phyloP scores from a whole-genome alignment of 2,888 invertebrate species.

The Dorcus parallelipipedus region DNA sequence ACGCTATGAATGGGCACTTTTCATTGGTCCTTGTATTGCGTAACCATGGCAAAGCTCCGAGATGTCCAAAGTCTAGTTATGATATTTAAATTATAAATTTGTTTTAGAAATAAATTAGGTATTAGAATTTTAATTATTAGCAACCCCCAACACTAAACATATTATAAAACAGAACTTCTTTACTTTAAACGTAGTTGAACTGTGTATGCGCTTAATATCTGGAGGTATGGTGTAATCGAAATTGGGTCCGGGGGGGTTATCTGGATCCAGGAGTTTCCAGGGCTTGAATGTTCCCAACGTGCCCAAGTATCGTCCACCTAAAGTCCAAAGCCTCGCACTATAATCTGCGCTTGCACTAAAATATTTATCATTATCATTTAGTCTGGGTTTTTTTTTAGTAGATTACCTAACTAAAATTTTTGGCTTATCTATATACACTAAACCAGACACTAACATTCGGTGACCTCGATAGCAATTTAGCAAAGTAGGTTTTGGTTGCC shows the following conservation, averaged over 20 bases:
- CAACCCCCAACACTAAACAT: neutral
- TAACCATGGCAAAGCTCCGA: no score
- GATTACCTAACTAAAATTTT: constrained; percentile 65
- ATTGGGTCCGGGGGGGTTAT: constrained; percentile 47
- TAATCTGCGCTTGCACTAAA: constrained; percentile 49
- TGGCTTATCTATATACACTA: constrained; percentile 64
- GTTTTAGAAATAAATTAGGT: no score
- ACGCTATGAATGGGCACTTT: no score
- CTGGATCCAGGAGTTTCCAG: constrained; percentile 54
- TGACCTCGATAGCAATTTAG: constrained; percentile 72
- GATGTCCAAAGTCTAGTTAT: no score
- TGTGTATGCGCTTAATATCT: constrained; percentile 70
- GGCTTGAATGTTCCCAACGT: constrained; percentile 70
- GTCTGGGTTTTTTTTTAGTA: neutral
- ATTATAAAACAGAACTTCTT: constrained; percentile 9
- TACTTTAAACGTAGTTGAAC: constrained; percentile 75
- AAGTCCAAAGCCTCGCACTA: constrained; percentile 72
- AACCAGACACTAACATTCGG: constrained; percentile 61
- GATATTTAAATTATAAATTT: no score
- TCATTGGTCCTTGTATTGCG: no score
- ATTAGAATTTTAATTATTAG: no score
- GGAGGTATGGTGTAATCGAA: constrained; percentile 62
- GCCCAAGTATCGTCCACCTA: constrained; percentile 65
- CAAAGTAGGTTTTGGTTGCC: constrained; percentile 63
- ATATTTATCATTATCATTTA: constrained; percentile 4